These are phyloP conservation scores for Seladonia tumulorum DNA, from an alignment of 2,888 invertebrate species.

Conservation along the genomic window DNA sequence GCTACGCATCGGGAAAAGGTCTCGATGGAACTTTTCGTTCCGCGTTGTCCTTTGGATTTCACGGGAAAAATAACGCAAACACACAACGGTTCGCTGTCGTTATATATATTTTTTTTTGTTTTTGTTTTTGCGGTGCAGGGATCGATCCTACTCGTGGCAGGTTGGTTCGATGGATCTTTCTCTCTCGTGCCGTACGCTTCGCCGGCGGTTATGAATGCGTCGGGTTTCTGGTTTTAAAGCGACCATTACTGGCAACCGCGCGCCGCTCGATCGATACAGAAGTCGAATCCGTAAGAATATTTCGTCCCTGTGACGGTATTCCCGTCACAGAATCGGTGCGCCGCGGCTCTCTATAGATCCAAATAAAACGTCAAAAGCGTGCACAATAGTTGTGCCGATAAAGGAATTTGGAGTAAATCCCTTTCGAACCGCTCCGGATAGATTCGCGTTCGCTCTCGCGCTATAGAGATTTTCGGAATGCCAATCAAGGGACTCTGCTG, in stretches of 20 bases:
- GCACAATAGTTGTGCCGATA: not conserved
- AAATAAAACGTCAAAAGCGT: slow-evolving; percentile 1
- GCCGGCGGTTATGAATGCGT: slow-evolving; percentile 14
- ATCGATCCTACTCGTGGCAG: slow-evolving; percentile 5
- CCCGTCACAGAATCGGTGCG: slow-evolving; percentile 32
- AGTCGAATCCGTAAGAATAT: slow-evolving; percentile 49
- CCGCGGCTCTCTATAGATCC: not conserved
- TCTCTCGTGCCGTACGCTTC: slow-evolving; percentile 19
- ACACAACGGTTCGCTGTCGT: not conserved
- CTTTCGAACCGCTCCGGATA: not conserved
- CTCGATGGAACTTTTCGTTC: slow-evolving; percentile 1
- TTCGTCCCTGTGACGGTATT: slow-evolving; percentile 26
- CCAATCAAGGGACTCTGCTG: not conserved
- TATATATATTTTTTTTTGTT: not conserved
- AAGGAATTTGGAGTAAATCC: not conserved
- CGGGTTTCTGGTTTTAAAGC: slow-evolving; percentile 23
- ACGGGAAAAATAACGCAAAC: not conserved
- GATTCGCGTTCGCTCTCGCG: not conserved
- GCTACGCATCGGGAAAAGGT: not conserved
- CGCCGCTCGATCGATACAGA: slow-evolving; percentile 51
- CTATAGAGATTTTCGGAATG: not conserved
- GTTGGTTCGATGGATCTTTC: slow-evolving; percentile 22
- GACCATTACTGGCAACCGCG: slow-evolving; percentile 31
- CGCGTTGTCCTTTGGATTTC: slow-evolving; percentile 5
- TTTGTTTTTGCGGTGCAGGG: not conserved